Conservation (phyloP, 1,140 invertebrate genomes). For the Coenobita brevimanus region DNA sequence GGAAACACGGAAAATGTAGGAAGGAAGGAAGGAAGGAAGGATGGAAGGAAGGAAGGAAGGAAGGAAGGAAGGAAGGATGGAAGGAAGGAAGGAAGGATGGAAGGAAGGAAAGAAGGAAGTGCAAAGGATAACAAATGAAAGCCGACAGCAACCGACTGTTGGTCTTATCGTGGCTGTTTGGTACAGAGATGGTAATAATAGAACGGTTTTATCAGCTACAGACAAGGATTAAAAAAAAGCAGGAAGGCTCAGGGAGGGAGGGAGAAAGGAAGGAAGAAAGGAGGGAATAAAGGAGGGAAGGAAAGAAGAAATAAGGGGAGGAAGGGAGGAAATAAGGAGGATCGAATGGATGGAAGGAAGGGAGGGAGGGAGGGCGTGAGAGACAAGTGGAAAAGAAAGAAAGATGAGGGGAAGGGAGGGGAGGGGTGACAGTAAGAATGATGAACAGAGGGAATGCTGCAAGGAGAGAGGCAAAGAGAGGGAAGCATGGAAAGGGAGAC, state of each 20-base stretch:
- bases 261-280: not conserved
- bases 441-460: not conserved
- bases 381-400: no score
- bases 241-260: not conserved
- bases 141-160: no score
- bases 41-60: not conserved
- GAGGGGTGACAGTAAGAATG: not conserved
- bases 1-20: not conserved
- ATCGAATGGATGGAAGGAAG: not conserved
- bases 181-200: no score
- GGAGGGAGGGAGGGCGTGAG: no score
- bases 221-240: no score
- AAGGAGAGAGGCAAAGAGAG: not conserved
- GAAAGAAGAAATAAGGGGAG: no score
- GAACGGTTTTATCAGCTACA: no score
- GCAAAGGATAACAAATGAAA: not conserved
- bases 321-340: not conserved
- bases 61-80: no score
- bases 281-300: no score
- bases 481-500: no score
- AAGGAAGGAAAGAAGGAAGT: not conserved
- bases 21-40: not conserved
- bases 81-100: no score
- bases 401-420: not conserved
- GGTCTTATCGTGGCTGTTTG: no score